Evolutionary conservation across 2,113 vertebrate genomes (phyloP).

Genomic region (Mormoops blainvillei): DNA sequence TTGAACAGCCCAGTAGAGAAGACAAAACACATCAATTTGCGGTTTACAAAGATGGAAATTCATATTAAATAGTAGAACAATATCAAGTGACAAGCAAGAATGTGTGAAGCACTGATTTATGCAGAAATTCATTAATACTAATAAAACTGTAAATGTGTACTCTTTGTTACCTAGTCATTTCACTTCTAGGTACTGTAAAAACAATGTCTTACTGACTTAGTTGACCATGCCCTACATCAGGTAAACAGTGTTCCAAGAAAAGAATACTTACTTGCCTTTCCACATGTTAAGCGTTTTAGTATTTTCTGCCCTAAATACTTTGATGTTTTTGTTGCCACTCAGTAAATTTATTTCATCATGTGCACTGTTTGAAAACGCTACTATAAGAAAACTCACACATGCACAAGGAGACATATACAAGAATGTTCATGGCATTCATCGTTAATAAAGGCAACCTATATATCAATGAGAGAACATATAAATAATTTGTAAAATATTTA

Average conservation of each 20-base stretch:
- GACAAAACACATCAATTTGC: neutral
- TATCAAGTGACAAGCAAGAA: neutral
- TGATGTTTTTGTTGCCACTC: neutral
- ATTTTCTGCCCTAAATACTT: neutral
- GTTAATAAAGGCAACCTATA: neutral
- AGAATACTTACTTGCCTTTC: neutral
- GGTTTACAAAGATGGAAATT: neutral
- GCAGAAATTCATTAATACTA: neutral
- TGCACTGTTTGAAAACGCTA: neutral
- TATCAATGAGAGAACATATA: neutral
- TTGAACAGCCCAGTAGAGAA: neutral
- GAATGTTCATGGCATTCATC: neutral
- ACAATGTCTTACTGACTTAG: neutral
- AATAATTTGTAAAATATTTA: neutral
- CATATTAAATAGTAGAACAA: neutral
- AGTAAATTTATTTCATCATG: neutral
- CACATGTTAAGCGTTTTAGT: neutral
- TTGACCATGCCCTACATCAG: neutral
- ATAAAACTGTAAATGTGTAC: neutral
- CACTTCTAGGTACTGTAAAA: neutral
- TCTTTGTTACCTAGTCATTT: neutral
- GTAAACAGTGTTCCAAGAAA: neutral
- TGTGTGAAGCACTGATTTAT: neutral
- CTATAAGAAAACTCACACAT: neutral
- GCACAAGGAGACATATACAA: neutral